Evolutionary conservation across 2,888 invertebrate genomes (phyloP).

Genomic region (Lomographa bimaculata): DNA sequence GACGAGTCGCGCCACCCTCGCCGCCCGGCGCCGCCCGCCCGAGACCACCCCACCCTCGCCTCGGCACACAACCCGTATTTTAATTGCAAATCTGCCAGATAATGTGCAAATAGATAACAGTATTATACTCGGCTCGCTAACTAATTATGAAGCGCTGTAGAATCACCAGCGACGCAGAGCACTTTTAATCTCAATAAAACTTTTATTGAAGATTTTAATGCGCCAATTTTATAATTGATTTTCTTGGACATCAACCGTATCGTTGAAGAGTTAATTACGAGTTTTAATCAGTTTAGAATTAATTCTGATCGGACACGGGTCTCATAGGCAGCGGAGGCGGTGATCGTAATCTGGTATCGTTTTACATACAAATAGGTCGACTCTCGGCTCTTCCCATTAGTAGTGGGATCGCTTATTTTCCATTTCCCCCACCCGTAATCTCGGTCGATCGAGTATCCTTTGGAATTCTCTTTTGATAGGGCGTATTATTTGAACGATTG

Average conservation of each 20-base stretch:
- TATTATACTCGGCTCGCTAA: slow-evolving; percentile 77
- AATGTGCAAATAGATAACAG: slow-evolving; percentile 83
- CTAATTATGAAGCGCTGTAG: slow-evolving; percentile 73
- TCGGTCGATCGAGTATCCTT: slow-evolving; percentile 37
- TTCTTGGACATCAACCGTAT: slow-evolving; percentile 24
- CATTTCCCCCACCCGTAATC: slow-evolving; percentile 52
- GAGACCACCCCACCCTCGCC: slow-evolving; percentile 51
- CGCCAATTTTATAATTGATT: slow-evolving; percentile 22
- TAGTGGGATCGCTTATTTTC: slow-evolving; percentile 55
- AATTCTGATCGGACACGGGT: slow-evolving; percentile 31
- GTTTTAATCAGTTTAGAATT: slow-evolving; percentile 30
- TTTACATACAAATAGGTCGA: slow-evolving; percentile 56
- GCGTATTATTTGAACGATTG: slow-evolving; percentile 20
- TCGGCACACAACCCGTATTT: slow-evolving; percentile 71
- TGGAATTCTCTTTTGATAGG: slow-evolving; percentile 10
- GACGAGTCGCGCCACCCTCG: slow-evolving; percentile 62
- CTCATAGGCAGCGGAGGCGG: slow-evolving; percentile 36
- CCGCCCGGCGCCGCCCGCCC: slow-evolving; percentile 37
- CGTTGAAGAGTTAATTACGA: slow-evolving; percentile 29
- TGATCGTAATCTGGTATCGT: slow-evolving; percentile 45
- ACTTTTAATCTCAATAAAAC: slow-evolving; percentile 38
- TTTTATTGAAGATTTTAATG: slow-evolving; percentile 13
- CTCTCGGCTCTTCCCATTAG: slow-evolving; percentile 50
- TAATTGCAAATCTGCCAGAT: slow-evolving; percentile 84
- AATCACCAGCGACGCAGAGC: slow-evolving; percentile 44